Conservation (phyloP, 2,888 invertebrate species). For the Schizaphis graminum region DNA sequence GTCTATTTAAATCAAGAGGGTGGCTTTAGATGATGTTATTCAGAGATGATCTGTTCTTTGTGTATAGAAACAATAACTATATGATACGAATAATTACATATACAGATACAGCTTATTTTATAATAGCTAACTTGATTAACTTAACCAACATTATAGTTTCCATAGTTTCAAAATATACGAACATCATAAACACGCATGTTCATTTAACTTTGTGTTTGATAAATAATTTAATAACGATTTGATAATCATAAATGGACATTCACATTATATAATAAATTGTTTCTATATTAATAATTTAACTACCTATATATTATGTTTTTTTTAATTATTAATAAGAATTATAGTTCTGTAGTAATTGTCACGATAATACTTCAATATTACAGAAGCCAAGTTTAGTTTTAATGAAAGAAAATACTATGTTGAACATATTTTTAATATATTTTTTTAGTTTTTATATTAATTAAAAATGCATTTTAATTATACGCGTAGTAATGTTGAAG, state of each 20-base stretch:
- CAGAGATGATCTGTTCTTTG: too few species aligned
- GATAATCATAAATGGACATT: not conserved
- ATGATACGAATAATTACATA: too few species aligned
- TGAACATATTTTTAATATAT: not conserved
- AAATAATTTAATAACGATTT: not conserved
- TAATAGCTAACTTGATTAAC: not conserved
- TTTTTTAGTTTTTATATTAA: not conserved
- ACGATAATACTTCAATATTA: not conserved
- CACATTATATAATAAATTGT: not conserved
- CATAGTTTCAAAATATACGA: not conserved
- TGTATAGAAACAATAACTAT: too few species aligned
- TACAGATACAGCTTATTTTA: not conserved
- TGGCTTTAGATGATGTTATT: not conserved
- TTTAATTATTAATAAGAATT: not conserved
- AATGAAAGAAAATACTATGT: not conserved
- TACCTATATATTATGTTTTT: not conserved
- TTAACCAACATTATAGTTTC: not conserved
- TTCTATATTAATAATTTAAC: not conserved
- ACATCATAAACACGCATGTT: not conserved
- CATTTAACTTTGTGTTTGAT: not conserved
- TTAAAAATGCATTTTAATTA: not conserved
- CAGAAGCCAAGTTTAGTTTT: not conserved
- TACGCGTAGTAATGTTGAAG: not conserved
- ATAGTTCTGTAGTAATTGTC: not conserved
- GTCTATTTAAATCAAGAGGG: not conserved